phyloP scores from a whole-genome alignment of 2,888 invertebrate species.

The Temnothorax rugatulus region DNA sequence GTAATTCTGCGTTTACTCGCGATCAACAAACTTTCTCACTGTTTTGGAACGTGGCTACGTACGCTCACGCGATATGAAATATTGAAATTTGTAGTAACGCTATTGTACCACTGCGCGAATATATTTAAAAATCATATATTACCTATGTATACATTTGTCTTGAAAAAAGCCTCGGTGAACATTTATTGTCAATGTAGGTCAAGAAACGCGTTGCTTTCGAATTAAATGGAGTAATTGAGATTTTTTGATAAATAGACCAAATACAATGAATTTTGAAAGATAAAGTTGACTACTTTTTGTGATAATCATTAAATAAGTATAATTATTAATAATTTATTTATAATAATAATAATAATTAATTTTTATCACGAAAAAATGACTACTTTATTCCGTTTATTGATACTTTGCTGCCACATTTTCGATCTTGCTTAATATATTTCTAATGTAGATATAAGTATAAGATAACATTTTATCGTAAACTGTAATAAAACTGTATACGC shows the following conservation, averaged over 20 bases:
- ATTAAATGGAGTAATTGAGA: background rate
- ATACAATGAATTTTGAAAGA: background rate
- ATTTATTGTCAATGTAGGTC: background rate
- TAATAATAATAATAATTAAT: background rate
- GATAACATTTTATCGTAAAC: constrained; percentile 5
- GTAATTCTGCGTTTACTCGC: background rate
- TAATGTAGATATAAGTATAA: background rate
- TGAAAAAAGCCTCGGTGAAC: background rate
- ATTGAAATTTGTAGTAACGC: constrained; percentile 11
- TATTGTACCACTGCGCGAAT: constrained; percentile 2
- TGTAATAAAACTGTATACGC: background rate
- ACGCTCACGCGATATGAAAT: background rate
- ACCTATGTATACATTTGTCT: too few relatives aligned
- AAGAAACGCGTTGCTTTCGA: background rate
- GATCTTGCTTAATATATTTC: background rate
- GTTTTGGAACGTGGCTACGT: constrained; percentile 9
- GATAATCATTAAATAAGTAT: background rate
- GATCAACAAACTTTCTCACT: constrained; percentile 25
- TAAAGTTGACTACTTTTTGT: background rate
- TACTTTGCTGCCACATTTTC: background rate
- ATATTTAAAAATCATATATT: background rate
- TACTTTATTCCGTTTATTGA: background rate
- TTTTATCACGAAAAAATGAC: background rate
- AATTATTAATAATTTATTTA: background rate
- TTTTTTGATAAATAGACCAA: background rate